phyloP scores from a whole-genome alignment of 2,113 vertebrate genomes.

The Chionomys nivalis region DNA sequence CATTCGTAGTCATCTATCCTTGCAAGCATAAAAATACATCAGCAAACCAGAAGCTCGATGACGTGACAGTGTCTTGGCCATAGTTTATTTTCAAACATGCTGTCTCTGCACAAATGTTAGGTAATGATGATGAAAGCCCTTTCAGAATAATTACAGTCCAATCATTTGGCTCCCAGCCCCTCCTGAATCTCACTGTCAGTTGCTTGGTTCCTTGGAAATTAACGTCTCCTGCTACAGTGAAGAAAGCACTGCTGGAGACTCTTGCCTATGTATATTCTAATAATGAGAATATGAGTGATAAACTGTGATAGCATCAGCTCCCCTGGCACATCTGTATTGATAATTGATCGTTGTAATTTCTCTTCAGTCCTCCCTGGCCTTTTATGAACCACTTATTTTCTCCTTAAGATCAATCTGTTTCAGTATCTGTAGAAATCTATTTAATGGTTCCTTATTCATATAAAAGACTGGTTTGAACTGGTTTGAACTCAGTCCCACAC shows the following conservation, averaged over 20 bases:
- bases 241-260: neutral
- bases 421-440: neutral
- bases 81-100: constrained; percentile 82
- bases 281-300: constrained; percentile 66
- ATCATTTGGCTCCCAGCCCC: constrained; percentile 59
- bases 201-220: constrained; percentile 1
- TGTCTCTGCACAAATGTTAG: constrained; percentile 73
- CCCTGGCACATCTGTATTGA: constrained; percentile 50
- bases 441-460: constrained; percentile 14
- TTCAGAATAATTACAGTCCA: constrained; percentile 78
- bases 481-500: neutral
- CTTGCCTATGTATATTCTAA: constrained; percentile 23
- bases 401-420: constrained; percentile 21
- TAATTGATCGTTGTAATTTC: constrained; percentile 47
- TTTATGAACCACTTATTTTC: neutral
- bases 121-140: constrained; percentile 81
- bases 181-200: constrained; percentile 69
- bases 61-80: constrained; percentile 45
- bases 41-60: constrained; percentile 69
- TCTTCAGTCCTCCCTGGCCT: constrained; percentile 50
- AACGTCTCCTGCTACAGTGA: neutral
- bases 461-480: constrained; percentile 36
- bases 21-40: constrained; percentile 70
- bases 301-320: constrained; percentile 35
- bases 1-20: constrained; percentile 65